phyloP scores from a whole-genome alignment of 1,140 invertebrate species.

The Bombus waltoni region DNA sequence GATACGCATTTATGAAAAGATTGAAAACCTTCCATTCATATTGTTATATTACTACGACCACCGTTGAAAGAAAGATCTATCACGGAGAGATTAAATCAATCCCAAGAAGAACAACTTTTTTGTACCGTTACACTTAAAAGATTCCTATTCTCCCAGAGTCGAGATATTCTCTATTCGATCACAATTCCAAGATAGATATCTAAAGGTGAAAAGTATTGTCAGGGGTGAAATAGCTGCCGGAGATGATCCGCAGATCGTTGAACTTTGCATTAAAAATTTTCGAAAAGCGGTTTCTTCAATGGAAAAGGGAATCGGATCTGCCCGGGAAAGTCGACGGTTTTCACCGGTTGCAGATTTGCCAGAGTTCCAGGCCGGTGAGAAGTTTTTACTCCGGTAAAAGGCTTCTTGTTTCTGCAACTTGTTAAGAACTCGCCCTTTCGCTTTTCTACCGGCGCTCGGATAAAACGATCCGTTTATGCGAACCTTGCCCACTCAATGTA shows the following conservation, averaged over 20 bases:
- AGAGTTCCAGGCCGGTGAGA: not conserved
- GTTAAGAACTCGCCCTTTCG: constrained; percentile 6
- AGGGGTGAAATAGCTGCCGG: not conserved
- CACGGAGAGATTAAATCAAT: no score
- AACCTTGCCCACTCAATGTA: not conserved
- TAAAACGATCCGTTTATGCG: constrained; percentile 2
- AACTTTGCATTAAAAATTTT: constrained; percentile 5
- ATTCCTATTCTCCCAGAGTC: not conserved
- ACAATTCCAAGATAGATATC: not conserved
- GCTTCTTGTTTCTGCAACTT: constrained; percentile 18
- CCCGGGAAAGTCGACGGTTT: not conserved
- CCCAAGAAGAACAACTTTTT: not conserved
- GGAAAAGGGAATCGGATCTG: not conserved
- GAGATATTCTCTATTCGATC: not conserved
- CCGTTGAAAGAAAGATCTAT: no score
- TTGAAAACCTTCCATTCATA: no score
- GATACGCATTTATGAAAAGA: no score
- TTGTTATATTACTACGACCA: no score
- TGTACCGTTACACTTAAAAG: not conserved
- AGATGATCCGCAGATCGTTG: not conserved
- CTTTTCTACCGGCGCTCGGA: not conserved
- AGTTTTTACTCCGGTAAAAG: not conserved
- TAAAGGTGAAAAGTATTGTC: not conserved
- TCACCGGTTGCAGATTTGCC: not conserved
- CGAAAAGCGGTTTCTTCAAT: not conserved